Evolutionary conservation across 2,888 invertebrate genomes (phyloP), one percentile per base, ranked within the genome.

Genomic region (Hyposoter didymator): DNA sequence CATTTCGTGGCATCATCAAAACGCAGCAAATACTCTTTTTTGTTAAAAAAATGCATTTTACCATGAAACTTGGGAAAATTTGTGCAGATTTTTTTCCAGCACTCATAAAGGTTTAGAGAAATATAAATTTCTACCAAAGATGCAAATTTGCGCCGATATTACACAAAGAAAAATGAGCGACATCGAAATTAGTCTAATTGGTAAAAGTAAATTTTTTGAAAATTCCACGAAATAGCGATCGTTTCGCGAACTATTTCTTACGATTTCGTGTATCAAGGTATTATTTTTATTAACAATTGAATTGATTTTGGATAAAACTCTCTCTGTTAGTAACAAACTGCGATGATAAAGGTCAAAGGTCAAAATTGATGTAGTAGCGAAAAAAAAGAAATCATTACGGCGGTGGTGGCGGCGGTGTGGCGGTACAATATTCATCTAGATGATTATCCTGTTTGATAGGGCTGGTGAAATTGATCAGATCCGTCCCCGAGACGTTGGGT

Each of bases 401-500:
- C 7, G 88, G 88, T 66, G 92, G 91, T 74, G 93, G 90, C 45
- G 92, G 88, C 78, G 91, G 91, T 73, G 92, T 88, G 45, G 90
- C 86, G 14, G 91, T 89, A 82, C 92, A 93, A 82, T 93, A 94
- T 86, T 92, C 91, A 4, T 90, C 86, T 73, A 93, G 79, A 88
- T 88, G 87, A 79, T 85, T 90, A 83, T 94, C 93, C 70, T 92
- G 93, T 74, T 93, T 94, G 10, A 94, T 88, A 6, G 94, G 94
- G 87, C 93, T 94, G 66, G 94, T 93, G 79, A 94, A 94, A 90
- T 93, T 94, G 52, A 94, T 94, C 59, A 94, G 88, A 85, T 94
- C 94, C 22, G 90, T 90, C 45, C 84, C 86, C 7, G 91, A 88
- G 28, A 90, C 89, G 32, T 91, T 91, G 32, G 93, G 55, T 55